Evolutionary conservation across 1,140 invertebrate species (phyloP), one percentile per base, ranked within the genome.

Genomic region (Goniozus legneri): DNA sequence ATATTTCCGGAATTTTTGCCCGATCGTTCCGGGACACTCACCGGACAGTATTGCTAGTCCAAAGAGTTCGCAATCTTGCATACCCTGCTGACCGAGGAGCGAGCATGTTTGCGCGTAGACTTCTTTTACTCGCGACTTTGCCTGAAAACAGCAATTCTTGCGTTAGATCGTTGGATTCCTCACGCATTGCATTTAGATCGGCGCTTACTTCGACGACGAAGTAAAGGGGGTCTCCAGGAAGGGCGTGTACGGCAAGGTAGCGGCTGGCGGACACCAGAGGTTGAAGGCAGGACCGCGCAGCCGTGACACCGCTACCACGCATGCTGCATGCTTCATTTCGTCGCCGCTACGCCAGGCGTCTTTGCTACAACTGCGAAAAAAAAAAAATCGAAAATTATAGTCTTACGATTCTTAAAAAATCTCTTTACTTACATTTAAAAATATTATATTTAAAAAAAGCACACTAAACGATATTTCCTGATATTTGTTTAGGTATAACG

Each of bases 61-160:
- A 77, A 92, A 92, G 27, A 91, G 82, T 68, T 91, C 87, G 64
- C 84, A 84, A 68, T 91, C 88, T 70, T 84, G 79, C 82, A 92
- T 86, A 59, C 86, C 86, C 78, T 85, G 83, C 56, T 83, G 81
- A 60, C 80, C 79, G 57, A 91, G 83, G 72, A 90, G 84, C 50
- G 82, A 77, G 71, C 86, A 88, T 80, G 88, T 86, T 71, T 91
- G 86, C 56, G 83, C 80, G 64, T 90, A 89, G 38, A 92, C 81
- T 73, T 92, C 88, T 65, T 86, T 85, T 47, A 89, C 87, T 77
- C 86, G 83, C 51, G 86, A 85, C 78, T 91, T 92, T 55, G 85
- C 82, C 87, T 91, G 77, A 80, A 83, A 20, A 47, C 10, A 22
- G 10, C 36, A 22, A n/a, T n/a, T n/a, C n/a, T n/a, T n/a, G n/a